A percentile compares a stretch with the other conserved stretches of the same genome.
Evolutionary conservation across 1,140 invertebrate species (phyloP).

Genomic region (Maniola jurtina): DNA sequence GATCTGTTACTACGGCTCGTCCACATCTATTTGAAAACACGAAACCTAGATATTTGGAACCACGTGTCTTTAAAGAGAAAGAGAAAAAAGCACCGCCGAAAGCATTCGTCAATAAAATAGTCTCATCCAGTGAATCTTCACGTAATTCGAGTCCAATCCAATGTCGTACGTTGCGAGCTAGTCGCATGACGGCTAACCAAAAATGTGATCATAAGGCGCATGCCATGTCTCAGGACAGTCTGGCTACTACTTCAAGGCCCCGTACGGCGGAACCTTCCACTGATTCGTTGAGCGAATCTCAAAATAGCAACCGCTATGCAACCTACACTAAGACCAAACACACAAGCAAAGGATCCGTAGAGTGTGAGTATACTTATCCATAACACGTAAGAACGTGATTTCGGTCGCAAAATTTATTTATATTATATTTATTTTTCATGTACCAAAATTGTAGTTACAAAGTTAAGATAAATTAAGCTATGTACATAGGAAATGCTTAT

Average conservation of each 20-base stretch:
- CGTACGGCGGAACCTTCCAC: constrained; percentile 63
- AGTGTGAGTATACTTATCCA: constrained; percentile 48
- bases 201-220: constrained; percentile 27
- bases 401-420: no score
- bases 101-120: constrained; percentile 41
- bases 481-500: no score
- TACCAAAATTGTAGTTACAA: no score
- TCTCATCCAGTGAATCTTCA: constrained; percentile 63
- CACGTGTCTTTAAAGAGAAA: constrained; percentile 31
- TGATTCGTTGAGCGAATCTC: constrained; percentile 59
- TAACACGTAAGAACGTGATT: not conserved
- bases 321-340: constrained; percentile 65
- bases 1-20: constrained; percentile 18
- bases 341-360: constrained; percentile 43
- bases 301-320: constrained; percentile 62
- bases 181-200: constrained; percentile 30
- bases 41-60: constrained; percentile 54
- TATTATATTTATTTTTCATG: no score
- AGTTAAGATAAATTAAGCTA: no score
- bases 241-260: constrained; percentile 55
- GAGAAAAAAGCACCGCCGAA: constrained; percentile 35
- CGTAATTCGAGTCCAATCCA: constrained; percentile 58
- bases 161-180: constrained; percentile 34
- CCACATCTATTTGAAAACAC: constrained; percentile 44
- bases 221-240: constrained; percentile 59